Percentiles rank a stretch among this genome's conserved stretches.
Evolutionary conservation across 2,113 vertebrate genomes (phyloP).

Genomic region (Thinocorus orbignyianus): DNA sequence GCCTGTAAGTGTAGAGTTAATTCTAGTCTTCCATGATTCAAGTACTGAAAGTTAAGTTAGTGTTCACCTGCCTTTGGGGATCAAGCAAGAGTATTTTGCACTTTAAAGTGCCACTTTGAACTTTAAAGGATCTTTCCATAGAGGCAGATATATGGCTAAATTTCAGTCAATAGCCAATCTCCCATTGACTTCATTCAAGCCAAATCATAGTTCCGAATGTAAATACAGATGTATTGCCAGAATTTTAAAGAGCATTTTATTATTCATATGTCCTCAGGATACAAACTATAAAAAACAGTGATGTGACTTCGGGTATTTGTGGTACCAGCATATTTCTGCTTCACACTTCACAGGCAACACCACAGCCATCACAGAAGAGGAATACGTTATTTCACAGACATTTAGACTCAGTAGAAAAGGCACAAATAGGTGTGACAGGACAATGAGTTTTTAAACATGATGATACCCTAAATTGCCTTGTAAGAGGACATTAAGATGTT

Average conservation of each 20-base stretch:
- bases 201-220: background rate
- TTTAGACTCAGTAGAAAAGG: conserved; percentile 12
- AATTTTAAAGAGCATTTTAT: background rate
- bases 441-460: conserved; percentile 50
- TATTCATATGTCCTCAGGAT: background rate
- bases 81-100: background rate
- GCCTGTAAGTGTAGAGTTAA: background rate
- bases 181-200: background rate
- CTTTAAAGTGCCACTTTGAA: background rate
- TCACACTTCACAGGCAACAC: background rate
- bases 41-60: background rate
- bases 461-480: conserved; percentile 8
- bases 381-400: background rate
- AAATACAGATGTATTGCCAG: background rate
- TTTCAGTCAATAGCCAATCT: background rate
- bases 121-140: background rate
- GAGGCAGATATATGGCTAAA: background rate
- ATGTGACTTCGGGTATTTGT: background rate
- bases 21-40: background rate
- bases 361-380: background rate
- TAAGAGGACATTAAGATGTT: conserved; percentile 38
- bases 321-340: background rate
- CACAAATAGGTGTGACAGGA: conserved; percentile 46
- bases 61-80: background rate
- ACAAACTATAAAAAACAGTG: background rate